Evolutionary conservation across 2,888 invertebrate genomes (phyloP), one percentile per base, ranked within the genome.

Genomic region (Selenia dentaria): DNA sequence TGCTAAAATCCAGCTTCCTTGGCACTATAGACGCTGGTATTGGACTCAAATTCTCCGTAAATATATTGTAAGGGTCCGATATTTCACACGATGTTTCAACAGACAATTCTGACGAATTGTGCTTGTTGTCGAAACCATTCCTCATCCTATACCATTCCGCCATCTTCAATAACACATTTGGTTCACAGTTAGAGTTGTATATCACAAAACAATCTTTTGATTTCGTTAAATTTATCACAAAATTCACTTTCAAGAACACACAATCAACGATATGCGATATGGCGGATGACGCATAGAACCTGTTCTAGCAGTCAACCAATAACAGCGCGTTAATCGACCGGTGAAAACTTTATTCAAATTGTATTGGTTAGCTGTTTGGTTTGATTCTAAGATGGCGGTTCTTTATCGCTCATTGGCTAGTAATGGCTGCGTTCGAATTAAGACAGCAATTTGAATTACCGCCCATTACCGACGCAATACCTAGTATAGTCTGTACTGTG

Each of bases 41-140:
- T 27, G 92, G 93, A 62, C 92, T 92, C 55, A 92, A 80, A 77
- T 92, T 93, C 44, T 90, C 91, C 59, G 93, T 92, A 67, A 92
- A 91, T 64, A 83, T 76, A 67, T 93, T 93, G 65, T 92, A 93
- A 14, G 88, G 82, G 71, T 92, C 92, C 71, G 93, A 93, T 83
- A 93, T 91, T 78, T 94, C 93, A 81, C 92, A 92, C 56, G 93
- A 93, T 59, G 87, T 91, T 82, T 92, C 92, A 62, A 87, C 88
- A 51, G 92, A 92, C 58, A 92, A 74, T 75, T 92, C 92, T 51
- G 92, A 92, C 48, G 92, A 90, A 76, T 88, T 79, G 55, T 74
- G 74, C 48, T 83, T 82, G 58, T 69, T 78, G 31, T 69, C 77
- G 58, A 72, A 79, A 52, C 79, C 80, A 37, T 74, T 73, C 64